These are phyloP conservation scores for Silurus meridionalis DNA, from an alignment of 2,113 vertebrate species.

Conservation along the genomic window DNA sequence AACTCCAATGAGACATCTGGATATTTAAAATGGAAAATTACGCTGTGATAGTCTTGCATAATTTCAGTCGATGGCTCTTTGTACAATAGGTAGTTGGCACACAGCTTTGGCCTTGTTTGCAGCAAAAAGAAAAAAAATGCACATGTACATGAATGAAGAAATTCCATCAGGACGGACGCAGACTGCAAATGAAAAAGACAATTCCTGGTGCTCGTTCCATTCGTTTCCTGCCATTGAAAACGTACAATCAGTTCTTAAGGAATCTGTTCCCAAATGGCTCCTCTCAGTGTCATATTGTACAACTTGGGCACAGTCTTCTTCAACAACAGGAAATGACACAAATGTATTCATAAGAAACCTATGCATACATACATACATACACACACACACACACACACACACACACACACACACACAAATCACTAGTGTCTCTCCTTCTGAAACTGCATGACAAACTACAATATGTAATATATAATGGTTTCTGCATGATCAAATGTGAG, in stretches of 20 bases:
- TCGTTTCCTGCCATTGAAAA: slow-evolving; percentile 49
- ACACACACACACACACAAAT: no score
- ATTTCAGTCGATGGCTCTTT: background rate
- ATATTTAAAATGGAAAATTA: slow-evolving; percentile 23
- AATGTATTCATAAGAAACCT: slow-evolving; percentile 11
- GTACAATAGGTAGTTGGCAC: background rate
- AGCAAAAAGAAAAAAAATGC: background rate
- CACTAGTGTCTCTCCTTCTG: no score
- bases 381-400: no score
- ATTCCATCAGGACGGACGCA: slow-evolving; percentile 17
- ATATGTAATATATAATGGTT: background rate
- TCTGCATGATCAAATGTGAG: background rate
- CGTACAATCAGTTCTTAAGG: slow-evolving; percentile 43
- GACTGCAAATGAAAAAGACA: slow-evolving; percentile 27
- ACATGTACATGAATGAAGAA: background rate
- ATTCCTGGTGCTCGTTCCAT: slow-evolving; percentile 37
- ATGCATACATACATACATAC: no score
- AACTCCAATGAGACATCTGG: slow-evolving; percentile 4
- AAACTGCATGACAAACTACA: no score
- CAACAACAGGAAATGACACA: slow-evolving; percentile 48
- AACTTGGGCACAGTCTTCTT: slow-evolving; percentile 13
- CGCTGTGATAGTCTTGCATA: background rate
- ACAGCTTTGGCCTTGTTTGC: background rate
- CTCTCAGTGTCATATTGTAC: slow-evolving; percentile 29
- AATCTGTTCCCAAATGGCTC: slow-evolving; percentile 36